Base-by-base conservation (phyloP, 2,888 invertebrate species). In the Epistrophe grossulariae region DNA sequence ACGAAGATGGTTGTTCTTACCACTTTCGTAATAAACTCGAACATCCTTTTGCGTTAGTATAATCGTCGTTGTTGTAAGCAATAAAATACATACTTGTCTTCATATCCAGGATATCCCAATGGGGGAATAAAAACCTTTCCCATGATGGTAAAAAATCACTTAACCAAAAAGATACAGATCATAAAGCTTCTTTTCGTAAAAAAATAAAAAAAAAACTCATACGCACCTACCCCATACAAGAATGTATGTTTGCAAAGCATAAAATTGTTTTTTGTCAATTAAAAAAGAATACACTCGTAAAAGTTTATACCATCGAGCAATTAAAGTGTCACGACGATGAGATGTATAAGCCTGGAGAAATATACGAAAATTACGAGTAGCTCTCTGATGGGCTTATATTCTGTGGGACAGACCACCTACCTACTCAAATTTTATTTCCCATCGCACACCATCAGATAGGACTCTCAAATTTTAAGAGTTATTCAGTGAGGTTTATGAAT, bases 291-390 rank as follows among this genome's bases (percentile, higher is more conserved):
- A 71, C 52, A 24, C 48, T 80, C 79, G 76, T 79, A 77, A 80
- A 84, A 84, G 38, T 77, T 50, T 83, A 4, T 62, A 62, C 66
- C 66, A 80, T 48, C 43, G 45, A 31, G 84, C 80, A 77, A 84
- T 84, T 76, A 84, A 80, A 84, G 59, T 80, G 71, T 64, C 84
- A 84, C 57, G 70, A 71, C 48, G 55, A 57, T 24, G 24, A 24
- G 3, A 24, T 38, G 64, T 66, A n/a, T n/a, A 48, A 28, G 17
- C n/a, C 64, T 28, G 11, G 19, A 15, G 24, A 15, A 24, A 40
- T 17, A 60, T 59, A 59, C 4, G 17, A 55, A 55, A 28, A 28
- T 55, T 55, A 55, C 24, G 28, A 28, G 24, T 28, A 31, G 43
- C 62, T 24, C 24, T n/a, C 43, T 24, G 31, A 28, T 28, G 59